phyloP scores from a whole-genome alignment of 1,140 invertebrate genomes.

The Hyles euphorbiae region DNA sequence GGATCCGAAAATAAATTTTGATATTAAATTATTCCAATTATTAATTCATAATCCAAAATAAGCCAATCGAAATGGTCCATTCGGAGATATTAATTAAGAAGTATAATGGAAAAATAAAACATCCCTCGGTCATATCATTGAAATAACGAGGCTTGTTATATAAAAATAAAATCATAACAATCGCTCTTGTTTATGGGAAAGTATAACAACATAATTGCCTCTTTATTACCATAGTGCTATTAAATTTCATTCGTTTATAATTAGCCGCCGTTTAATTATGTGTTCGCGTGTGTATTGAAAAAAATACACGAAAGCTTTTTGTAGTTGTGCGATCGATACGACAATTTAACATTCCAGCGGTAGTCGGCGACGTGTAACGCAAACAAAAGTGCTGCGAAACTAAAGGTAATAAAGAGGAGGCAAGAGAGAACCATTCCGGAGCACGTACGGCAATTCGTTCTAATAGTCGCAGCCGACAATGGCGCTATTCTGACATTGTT shows the following conservation, averaged over 20 bases:
- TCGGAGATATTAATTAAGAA: no score
- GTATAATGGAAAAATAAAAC: no score
- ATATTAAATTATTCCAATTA: no score
- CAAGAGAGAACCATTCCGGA: slow-evolving; percentile 31
- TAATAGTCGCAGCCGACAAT: slow-evolving; percentile 59
- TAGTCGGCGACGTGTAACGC: slow-evolving; percentile 37
- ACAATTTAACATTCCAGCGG: slow-evolving; percentile 42
- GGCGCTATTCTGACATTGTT: slow-evolving; percentile 50
- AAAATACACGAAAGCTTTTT: slow-evolving; percentile 21
- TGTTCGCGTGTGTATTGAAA: slow-evolving; percentile 21
- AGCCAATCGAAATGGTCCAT: no score
- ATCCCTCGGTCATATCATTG: not conserved
- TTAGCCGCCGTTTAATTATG: slow-evolving; percentile 27
- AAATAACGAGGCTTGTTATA: slow-evolving; percentile 6
- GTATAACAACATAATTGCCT: slow-evolving; percentile 29
- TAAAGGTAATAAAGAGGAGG: slow-evolving; percentile 48
- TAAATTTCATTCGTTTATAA: slow-evolving; percentile 35
- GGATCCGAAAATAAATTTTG: no score
- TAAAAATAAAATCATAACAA: slow-evolving; percentile 15
- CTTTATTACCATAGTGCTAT: slow-evolving; percentile 28
- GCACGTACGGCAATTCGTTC: slow-evolving; percentile 62
- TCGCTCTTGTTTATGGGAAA: slow-evolving; percentile 16
- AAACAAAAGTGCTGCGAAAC: slow-evolving; percentile 52
- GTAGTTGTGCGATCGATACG: slow-evolving; percentile 25
- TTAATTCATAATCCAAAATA: no score